These are phyloP conservation scores for Coendou prehensilis DNA, from an alignment of 2,797 vertebrate genomes.

Conservation along the genomic window DNA sequence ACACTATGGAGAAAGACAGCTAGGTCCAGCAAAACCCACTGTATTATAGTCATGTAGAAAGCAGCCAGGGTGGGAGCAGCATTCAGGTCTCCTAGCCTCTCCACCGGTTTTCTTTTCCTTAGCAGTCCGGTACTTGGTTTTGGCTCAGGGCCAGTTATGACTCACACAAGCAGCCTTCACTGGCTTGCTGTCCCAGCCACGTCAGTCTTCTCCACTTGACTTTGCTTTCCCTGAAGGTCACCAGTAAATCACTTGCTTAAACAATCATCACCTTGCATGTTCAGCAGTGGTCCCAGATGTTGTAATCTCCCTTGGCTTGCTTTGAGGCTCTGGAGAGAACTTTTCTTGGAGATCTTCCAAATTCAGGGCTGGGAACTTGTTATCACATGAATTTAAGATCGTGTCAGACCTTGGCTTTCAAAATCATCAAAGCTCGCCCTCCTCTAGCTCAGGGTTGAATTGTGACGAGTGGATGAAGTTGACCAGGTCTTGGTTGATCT, in stretches of 20 bases:
- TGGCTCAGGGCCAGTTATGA: conserved; percentile 17
- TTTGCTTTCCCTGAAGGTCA: conserved; percentile 51
- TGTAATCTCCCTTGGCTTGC: conserved; percentile 76
- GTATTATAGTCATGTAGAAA: not conserved
- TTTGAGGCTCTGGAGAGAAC: conserved; percentile 60
- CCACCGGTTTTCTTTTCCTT: not conserved
- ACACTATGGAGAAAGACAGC: not conserved
- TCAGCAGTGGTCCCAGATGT: conserved; percentile 61
- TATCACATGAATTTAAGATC: conserved; percentile 50
- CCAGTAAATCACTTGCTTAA: conserved; percentile 72
- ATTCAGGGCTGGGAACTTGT: conserved; percentile 50
- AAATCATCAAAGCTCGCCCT: conserved; percentile 32
- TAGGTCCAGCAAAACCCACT: not conserved
- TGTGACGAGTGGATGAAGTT: not conserved
- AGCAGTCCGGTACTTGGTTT: not conserved
- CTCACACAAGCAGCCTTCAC: not conserved
- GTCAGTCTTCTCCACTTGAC: not conserved
- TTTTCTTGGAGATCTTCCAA: conserved; percentile 76
- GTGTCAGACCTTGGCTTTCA: conserved; percentile 16
- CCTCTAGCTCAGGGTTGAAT: not conserved
- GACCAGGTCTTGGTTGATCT: not conserved
- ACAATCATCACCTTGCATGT: conserved; percentile 63
- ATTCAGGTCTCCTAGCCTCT: not conserved
- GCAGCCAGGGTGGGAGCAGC: not conserved
- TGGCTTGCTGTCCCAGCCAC: not conserved